Percentiles rank a stretch among this genome's conserved stretches.
Conservation (phyloP, 2,888 invertebrate species). For the Pogonocherus hispidulus region DNA sequence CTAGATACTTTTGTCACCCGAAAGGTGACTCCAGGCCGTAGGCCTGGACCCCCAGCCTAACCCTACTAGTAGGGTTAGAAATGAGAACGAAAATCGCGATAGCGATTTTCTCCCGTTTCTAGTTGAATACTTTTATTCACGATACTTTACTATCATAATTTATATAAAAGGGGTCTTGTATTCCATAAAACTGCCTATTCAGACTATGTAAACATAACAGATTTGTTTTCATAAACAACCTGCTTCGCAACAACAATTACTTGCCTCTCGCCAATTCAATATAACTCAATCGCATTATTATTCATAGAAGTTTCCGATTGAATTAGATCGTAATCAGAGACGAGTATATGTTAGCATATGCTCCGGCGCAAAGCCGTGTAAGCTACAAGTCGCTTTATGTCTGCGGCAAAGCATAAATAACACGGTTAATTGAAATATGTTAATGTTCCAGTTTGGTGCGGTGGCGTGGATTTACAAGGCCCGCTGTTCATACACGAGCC, state of each 20-base stretch:
- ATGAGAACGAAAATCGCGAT: too few relatives aligned
- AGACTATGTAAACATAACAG: too few relatives aligned
- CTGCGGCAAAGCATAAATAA: slow-evolving; percentile 28
- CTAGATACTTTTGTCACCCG: too few relatives aligned
- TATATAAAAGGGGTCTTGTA: too few relatives aligned
- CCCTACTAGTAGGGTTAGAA: too few relatives aligned
- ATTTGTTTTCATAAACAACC: too few relatives aligned
- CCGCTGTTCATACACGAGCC: slow-evolving; percentile 79
- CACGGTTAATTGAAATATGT: slow-evolving; percentile 35
- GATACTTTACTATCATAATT: too few relatives aligned
- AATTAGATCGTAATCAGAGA: slow-evolving; percentile 5
- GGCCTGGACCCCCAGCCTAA: too few relatives aligned
- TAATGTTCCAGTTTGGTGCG: slow-evolving; percentile 57
- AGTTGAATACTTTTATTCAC: too few relatives aligned
- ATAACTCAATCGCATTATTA: neutral
- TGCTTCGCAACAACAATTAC: neutral
- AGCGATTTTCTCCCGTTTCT: too few relatives aligned
- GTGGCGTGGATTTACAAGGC: slow-evolving; percentile 77
- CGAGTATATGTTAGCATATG: slow-evolving; percentile 15
- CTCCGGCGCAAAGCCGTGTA: slow-evolving; percentile 9
- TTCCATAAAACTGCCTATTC: too few relatives aligned
- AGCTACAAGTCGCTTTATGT: slow-evolving; percentile 18
- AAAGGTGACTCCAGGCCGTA: too few relatives aligned
- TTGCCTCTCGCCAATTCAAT: neutral
- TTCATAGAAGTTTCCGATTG: slow-evolving; percentile 8